phyloP scores from a whole-genome alignment of 2,113 vertebrate species.

The Equus przewalskii region DNA sequence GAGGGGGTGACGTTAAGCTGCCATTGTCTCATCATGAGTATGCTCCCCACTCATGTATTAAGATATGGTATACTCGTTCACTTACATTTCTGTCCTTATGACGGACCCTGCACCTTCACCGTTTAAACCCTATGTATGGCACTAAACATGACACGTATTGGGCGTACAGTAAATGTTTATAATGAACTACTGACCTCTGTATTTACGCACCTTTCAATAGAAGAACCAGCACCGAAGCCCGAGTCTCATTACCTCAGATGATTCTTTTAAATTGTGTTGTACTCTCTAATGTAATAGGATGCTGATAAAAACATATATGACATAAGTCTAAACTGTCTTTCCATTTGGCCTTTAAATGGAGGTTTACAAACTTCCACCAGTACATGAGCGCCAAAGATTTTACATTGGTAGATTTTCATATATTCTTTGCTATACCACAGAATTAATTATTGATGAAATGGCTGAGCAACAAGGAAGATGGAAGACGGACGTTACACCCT shows the following conservation, averaged over 20 bases:
- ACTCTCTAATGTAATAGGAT: background rate
- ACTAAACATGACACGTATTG: background rate
- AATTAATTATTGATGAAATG: constrained; percentile 37
- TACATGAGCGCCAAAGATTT: background rate
- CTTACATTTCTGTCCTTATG: background rate
- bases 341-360: background rate
- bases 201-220: background rate
- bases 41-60: background rate
- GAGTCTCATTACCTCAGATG: background rate
- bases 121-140: background rate
- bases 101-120: background rate
- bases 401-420: background rate
- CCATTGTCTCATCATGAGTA: background rate
- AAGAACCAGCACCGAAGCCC: background rate
- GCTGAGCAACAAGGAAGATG: background rate
- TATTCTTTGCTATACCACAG: background rate
- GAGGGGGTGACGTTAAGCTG: background rate
- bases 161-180: background rate
- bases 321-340: background rate
- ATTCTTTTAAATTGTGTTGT: background rate
- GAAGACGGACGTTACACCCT: background rate
- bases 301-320: background rate
- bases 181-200: background rate
- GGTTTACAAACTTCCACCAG: background rate
- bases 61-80: background rate